Evolutionary conservation across 2,888 invertebrate genomes (phyloP).

Genomic region (Molanna angustata): DNA sequence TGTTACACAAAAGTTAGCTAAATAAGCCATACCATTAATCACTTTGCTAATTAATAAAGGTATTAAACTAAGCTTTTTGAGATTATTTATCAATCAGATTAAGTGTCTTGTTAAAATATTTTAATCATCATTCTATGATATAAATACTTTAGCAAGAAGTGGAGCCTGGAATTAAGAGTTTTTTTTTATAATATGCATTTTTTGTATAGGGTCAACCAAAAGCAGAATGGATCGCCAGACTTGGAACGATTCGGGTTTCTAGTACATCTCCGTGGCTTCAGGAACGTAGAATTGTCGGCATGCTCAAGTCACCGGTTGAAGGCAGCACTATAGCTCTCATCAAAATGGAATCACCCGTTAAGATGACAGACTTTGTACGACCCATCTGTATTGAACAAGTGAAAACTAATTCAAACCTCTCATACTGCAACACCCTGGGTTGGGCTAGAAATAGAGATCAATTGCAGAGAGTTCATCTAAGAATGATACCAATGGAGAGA

Average conservation of each 20-base stretch:
- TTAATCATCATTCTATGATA: too few species aligned
- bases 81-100: too few species aligned
- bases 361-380: constrained; percentile 77
- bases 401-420: constrained; percentile 37
- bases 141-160: too few species aligned
- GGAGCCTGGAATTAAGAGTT: neutral
- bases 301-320: constrained; percentile 87
- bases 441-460: constrained; percentile 84
- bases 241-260: constrained; percentile 73
- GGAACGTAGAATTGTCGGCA: constrained; percentile 76
- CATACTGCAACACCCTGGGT: constrained; percentile 78
- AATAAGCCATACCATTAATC: too few species aligned
- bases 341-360: constrained; percentile 72
- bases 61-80: too few species aligned
- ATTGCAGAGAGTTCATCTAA: constrained; percentile 75
- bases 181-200: neutral
- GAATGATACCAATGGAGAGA: constrained; percentile 71
- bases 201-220: constrained; percentile 69
- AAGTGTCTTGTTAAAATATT: too few species aligned
- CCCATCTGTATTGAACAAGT: constrained; percentile 74
- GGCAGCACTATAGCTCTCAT: constrained; percentile 82
- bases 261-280: constrained; percentile 87
- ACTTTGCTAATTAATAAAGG: too few species aligned
- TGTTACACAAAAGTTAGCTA: too few species aligned
- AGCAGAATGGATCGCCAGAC: constrained; percentile 81